Evolutionary conservation across 2,888 invertebrate species (phyloP), one percentile per base, ranked within the genome.

Genomic region (Aquatica leii): DNA sequence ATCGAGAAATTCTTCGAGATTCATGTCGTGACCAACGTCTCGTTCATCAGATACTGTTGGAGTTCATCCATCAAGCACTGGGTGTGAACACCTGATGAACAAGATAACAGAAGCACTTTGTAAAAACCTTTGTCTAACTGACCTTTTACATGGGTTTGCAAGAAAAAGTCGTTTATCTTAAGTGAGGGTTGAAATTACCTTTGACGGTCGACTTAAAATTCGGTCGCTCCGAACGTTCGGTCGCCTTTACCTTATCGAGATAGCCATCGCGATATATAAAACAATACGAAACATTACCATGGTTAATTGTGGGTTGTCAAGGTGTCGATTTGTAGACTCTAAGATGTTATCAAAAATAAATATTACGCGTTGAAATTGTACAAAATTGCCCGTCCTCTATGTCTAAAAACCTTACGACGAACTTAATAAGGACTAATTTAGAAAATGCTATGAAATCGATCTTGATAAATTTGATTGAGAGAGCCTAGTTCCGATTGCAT

Each of bases 401-500:
- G 57, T 68, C 66, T 53, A 63, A 55, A 53, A 70, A 62, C 73
- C 72, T 70, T 74, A 75, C 60, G 70, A 61, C 62, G 62, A 61
- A 62, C 60, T 68, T 58, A 71, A 74, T 78, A 78, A 70, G 75
- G 78, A 67, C 71, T 69, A 76, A 67, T 72, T 73, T 77, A 73
- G 74, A 70, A 63, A 57, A 67, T 69, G 64, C 69, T 61, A 70
- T 69, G 71, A 71, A 71, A 76, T 73, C 74, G 76, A 80, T 79
- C 80, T 78, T 79, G 81, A 81, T 81, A 81, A 81, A 79, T 80
- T 80, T 81, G 80, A 81, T 80, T 79, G 78, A 81, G 80, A 79
- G 80, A 77, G 77, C 76, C 78, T 69, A 77, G 80, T 81, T 81
- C 80, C 81, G 80, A 81, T 81, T 74, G 81, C 81, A 80, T 81